phyloP scores from a whole-genome alignment of 2,113 vertebrate species.

The Malurus elegans region DNA sequence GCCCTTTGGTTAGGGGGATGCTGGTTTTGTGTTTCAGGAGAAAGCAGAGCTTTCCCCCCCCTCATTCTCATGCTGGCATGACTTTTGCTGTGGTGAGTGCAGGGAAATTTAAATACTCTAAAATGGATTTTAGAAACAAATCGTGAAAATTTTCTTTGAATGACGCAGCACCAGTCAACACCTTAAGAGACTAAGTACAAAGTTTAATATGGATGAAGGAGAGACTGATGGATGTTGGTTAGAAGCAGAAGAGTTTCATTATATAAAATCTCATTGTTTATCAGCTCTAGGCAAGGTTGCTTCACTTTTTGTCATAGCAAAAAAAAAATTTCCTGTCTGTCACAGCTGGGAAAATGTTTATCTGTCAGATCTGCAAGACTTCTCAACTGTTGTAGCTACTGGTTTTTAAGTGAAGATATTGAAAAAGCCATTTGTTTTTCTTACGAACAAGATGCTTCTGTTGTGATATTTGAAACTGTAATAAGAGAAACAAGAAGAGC shows the following conservation, averaged over 20 bases:
- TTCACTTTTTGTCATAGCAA: neutral
- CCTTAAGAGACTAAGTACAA: neutral
- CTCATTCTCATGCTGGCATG: neutral
- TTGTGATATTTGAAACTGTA: neutral
- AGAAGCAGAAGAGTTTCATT: neutral
- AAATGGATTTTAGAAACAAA: neutral
- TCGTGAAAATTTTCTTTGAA: neutral
- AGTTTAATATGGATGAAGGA: neutral
- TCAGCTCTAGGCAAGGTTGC: neutral
- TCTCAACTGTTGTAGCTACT: neutral
- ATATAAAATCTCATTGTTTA: neutral
- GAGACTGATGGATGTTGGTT: neutral
- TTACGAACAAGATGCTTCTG: neutral
- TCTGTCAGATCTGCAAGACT: neutral
- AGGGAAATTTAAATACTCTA: neutral
- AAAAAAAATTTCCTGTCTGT: neutral
- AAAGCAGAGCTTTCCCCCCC: neutral
- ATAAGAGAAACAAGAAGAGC: neutral
- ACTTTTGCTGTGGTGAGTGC: neutral
- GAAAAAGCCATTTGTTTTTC: neutral
- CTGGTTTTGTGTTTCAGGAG: neutral
- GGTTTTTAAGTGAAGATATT: neutral
- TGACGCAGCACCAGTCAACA: neutral
- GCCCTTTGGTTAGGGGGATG: too few relatives aligned
- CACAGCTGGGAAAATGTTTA: neutral